These are phyloP conservation scores for Hydrophis major DNA, from an alignment of 2,797 vertebrate genomes.

Conservation along the genomic window DNA sequence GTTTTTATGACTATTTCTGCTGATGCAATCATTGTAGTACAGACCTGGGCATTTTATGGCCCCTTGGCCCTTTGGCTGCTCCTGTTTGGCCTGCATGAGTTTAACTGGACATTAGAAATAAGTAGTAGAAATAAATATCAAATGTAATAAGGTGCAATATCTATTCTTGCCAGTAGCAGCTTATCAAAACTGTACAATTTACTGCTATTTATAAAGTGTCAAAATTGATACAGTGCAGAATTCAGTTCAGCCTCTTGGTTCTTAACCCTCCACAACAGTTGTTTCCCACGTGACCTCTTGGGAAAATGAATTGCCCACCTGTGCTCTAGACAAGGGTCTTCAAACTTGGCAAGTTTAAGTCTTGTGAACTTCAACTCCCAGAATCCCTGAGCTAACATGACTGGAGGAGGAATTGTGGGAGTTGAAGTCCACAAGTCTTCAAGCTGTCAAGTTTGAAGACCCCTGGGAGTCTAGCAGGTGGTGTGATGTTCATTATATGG, in stretches of 20 bases:
- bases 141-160: neutral
- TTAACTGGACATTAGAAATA: neutral
- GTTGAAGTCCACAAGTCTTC: too few relatives aligned
- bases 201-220: neutral
- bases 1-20: conserved; percentile 28
- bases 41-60: neutral
- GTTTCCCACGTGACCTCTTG: neutral
- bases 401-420: too few relatives aligned
- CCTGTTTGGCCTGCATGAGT: neutral
- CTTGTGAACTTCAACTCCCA: too few relatives aligned
- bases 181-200: neutral
- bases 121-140: neutral
- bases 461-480: neutral
- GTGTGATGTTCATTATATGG: conserved; percentile 48
- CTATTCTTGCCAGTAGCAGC: neutral
- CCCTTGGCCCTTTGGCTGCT: neutral
- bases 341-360: too few relatives aligned
- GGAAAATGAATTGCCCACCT: neutral
- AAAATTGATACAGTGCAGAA: neutral
- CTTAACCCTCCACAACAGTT: neutral
- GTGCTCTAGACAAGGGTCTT: too few relatives aligned
- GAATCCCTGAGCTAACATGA: too few relatives aligned
- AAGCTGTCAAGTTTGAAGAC: too few relatives aligned
- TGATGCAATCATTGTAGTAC: conserved; percentile 25
- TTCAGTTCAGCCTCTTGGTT: neutral